A percentile compares a stretch with the other conserved stretches of the same genome.
phyloP scores from a whole-genome alignment of 2,797 vertebrate genomes.

The Chrosomus eos region DNA sequence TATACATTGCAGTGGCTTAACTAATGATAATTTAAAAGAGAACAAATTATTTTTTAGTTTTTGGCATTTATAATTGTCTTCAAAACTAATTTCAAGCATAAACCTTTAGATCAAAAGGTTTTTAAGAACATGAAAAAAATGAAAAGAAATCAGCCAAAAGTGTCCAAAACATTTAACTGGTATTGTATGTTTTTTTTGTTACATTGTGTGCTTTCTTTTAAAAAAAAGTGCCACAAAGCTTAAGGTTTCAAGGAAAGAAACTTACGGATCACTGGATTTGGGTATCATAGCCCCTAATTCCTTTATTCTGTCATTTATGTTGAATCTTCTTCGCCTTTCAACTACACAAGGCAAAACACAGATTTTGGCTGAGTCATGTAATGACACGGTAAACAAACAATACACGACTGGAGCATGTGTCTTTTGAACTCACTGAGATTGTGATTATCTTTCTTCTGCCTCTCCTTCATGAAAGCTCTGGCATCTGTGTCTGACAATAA shows the following conservation, averaged over 20 bases:
- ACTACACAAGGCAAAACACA: constrained; percentile 71
- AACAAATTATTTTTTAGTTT: not conserved
- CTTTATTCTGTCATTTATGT: constrained; percentile 93
- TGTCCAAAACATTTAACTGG: not conserved
- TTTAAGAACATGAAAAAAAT: not conserved
- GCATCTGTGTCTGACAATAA: constrained; percentile 75
- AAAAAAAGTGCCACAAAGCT: not conserved
- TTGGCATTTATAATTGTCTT: not conserved
- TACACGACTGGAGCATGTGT: not conserved
- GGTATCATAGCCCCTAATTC: constrained; percentile 89
- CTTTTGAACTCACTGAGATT: constrained; percentile 85
- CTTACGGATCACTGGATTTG: constrained; percentile 91
- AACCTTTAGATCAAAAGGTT: not conserved
- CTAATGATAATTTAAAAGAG: not conserved
- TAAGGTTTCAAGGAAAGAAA: constrained; percentile 41
- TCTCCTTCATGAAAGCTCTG: constrained; percentile 86
- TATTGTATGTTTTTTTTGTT: not conserved
- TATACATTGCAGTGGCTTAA: not conserved
- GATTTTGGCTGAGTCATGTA: not conserved
- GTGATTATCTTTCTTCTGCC: constrained; percentile 94
- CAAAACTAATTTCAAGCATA: not conserved
- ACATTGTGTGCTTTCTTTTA: not conserved
- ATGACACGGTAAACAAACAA: constrained; percentile 1
- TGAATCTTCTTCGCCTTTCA: constrained; percentile 90
- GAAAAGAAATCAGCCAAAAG: not conserved